Evolutionary conservation across 2,888 invertebrate species (phyloP).

Genomic region (Agrotis exclamationis): DNA sequence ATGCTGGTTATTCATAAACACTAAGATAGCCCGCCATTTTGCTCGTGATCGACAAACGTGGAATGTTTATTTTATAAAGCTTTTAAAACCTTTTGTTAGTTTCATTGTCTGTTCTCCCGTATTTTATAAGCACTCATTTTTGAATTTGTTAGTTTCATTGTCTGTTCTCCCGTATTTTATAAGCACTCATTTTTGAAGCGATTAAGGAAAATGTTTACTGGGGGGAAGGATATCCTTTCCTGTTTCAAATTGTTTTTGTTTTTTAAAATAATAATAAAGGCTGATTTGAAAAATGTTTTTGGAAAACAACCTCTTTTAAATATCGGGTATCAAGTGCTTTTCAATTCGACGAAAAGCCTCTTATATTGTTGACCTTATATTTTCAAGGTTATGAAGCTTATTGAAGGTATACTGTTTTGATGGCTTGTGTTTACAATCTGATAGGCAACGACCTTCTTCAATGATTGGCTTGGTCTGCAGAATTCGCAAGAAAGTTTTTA

Average conservation of each 20-base stretch:
- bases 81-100: conserved; percentile 29
- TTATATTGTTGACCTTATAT: conserved; percentile 16
- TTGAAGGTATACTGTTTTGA: conserved; percentile 16
- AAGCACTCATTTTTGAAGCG: not conserved
- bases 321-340: not conserved
- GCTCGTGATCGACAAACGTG: conserved; percentile 58
- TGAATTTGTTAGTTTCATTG: not conserved
- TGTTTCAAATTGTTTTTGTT: not conserved
- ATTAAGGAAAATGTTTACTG: not conserved
- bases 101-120: too few species aligned
- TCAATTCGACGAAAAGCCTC: conserved; percentile 1
- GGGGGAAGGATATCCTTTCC: not conserved
- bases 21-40: conserved; percentile 42
- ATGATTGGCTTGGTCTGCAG: not conserved
- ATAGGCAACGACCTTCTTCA: not conserved
- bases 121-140: conserved; percentile 8
- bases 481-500: not conserved
- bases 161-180: not conserved
- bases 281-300: conserved; percentile 4
- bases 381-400: conserved; percentile 18
- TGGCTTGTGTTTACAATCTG: conserved; percentile 4
- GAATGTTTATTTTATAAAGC: conserved; percentile 59
- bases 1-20: conserved; percentile 50
- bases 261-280: not conserved
- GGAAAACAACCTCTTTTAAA: not conserved